Base-by-base conservation (phyloP, 1,140 invertebrate species). In the Megalonaias nervosa region DNA sequence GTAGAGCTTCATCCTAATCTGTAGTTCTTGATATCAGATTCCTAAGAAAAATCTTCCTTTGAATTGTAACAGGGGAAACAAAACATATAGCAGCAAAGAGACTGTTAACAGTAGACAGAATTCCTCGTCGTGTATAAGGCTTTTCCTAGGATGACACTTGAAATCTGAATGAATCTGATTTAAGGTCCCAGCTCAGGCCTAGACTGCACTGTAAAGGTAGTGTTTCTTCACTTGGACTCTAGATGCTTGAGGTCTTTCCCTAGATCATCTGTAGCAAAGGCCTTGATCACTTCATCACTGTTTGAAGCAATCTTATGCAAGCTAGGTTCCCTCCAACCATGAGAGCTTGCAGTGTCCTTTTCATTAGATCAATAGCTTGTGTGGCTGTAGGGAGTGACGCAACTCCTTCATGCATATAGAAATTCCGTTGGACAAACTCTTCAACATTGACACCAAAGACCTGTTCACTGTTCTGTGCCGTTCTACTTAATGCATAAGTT, bases 201-300 rank as follows among this genome's bases (percentile, higher is more conserved):
- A 82, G 57, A 26, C 64, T 80, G 19, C 81, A 56, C 56, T 82
- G 79, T 2, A 74, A 31, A 62, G 80, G 73, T 21, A 64, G 23
- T 11, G 14, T 23, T 23, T 81, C 80, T 13, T 19, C 4, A 55
- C 70, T 17, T 13, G 66, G 17, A 16, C n/a, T 81, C 59, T 17
- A 82, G 56, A 77, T 66, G 9, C 23, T 69, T 31, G 1, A 76
- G 16, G 26, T 76, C 74, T 67, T 75, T 67, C 5, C 57, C 75
- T 31, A 71, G 48, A 19, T 74, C 75, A 11, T 59, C 38, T 19
- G 14, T n/a, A 14, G 48, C 38, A 62, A 74, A 81, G n/a, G 69
- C 38, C n/a, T 55, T 21, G 38, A 78, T 48, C 19, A 81, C 75
- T 21, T 56, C 60, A 15, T 56, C 55, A 48, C 59, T 69, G 56